Percentiles rank a stretch among this genome's conserved stretches.
Evolutionary conservation across 1,140 invertebrate species (phyloP).

Genomic region (Mamestra configurata): DNA sequence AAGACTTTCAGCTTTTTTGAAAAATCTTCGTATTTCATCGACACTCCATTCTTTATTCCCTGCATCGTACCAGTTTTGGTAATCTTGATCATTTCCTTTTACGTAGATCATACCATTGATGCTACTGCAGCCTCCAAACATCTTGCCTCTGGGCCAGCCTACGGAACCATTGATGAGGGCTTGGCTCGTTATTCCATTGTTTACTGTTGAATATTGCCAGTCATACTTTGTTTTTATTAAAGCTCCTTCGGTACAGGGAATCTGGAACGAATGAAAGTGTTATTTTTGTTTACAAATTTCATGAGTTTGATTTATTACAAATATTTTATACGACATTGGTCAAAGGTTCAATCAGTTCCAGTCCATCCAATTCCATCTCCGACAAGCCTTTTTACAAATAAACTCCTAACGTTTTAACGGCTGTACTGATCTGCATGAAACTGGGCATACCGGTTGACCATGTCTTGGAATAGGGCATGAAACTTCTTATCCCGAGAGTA

Average conservation of each 20-base stretch:
- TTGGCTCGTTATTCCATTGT: slow-evolving; percentile 86
- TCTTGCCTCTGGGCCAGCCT: slow-evolving; percentile 90
- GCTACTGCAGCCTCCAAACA: slow-evolving; percentile 92
- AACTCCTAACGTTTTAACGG: too few species aligned
- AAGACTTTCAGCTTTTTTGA: slow-evolving; percentile 67
- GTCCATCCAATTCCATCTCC: too few species aligned
- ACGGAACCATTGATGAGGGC: slow-evolving; percentile 81
- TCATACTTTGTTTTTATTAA: slow-evolving; percentile 87
- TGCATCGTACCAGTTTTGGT: slow-evolving; percentile 90
- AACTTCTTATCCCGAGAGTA: too few species aligned
- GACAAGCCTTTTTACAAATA: too few species aligned
- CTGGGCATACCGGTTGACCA: too few species aligned
- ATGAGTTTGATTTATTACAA: too few species aligned
- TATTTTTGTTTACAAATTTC: too few species aligned
- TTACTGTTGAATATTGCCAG: slow-evolving; percentile 90
- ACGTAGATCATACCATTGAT: slow-evolving; percentile 95
- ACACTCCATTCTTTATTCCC: slow-evolving; percentile 91
- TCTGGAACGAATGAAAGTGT: slow-evolving; percentile 57
- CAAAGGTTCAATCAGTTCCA: too few species aligned
- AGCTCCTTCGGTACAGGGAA: slow-evolving; percentile 83
- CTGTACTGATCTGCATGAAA: too few species aligned
- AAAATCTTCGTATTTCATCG: slow-evolving; percentile 60
- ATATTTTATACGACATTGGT: too few species aligned
- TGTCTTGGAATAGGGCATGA: too few species aligned
- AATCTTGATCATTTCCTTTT: slow-evolving; percentile 90